Evolutionary conservation across 30 jellyfish, hydroid and myxozoan species (phyloP), one percentile per base, ranked within the genome.

Genomic region (Mastigias papua): DNA sequence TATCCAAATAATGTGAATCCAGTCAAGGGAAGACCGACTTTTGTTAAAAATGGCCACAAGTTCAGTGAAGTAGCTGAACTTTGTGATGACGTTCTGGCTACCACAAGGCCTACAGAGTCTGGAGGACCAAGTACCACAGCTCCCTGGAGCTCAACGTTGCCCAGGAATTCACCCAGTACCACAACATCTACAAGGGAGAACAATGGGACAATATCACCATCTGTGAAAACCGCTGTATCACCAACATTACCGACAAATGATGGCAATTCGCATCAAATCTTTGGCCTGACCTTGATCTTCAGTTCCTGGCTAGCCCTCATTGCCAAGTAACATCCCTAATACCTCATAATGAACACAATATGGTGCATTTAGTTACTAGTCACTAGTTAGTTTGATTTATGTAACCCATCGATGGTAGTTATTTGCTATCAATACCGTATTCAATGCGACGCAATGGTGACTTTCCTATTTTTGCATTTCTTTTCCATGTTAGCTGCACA

Each of bases 1-100:
- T 77, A 77, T 66, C 88, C 88, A 23, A 51, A 51, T 26, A 54
- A 77, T 73, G 57, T 78, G 11, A 77, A 77, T 20, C 78, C 88
- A 1, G 32, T 54, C 3, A 60, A 78, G 19, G 88, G 88, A 48
- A 77, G 35, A 37, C 69, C 34, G 25, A 35, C 65, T 1, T 37
- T 72, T 35, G 34, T 34, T 34, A 72, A 35, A 11, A 46, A 46
- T 72, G 83, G 83, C 21, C 68, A 72, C 15, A 27, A 37, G 25
- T 72, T 72, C 83, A 72, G 83, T 27, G 35, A 60, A 28, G 88
- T 62, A 50, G 16, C 76, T 9, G 64, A 50, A 46, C 22, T 9
- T 20, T 77, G 88, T 33, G 48, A 22, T 32, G 88, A 77, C 22
- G 77, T 58, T 25, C 51, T 57, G 69, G 7, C 66, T 30, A 77